phyloP scores from a whole-genome alignment of 2,113 vertebrate species.

The Eurypyga helias region DNA sequence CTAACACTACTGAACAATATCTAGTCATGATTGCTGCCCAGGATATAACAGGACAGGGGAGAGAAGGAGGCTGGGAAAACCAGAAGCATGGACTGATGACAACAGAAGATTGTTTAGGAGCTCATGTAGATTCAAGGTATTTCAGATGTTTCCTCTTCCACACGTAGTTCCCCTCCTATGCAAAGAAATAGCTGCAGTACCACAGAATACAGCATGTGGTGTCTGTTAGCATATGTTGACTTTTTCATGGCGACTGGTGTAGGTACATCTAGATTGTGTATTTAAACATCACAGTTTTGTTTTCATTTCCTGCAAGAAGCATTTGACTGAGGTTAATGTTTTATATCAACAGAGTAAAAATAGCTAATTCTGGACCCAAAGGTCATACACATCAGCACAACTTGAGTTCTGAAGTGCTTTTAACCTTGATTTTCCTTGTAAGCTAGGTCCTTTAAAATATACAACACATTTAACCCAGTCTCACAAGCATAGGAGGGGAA shows the following conservation, averaged over 20 bases:
- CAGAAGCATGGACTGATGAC: background rate
- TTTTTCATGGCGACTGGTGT: slow-evolving; percentile 57
- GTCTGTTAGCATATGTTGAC: slow-evolving; percentile 67
- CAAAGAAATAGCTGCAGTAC: slow-evolving; percentile 40
- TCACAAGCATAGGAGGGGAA: background rate
- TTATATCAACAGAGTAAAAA: slow-evolving; percentile 70
- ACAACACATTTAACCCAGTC: slow-evolving; percentile 46
- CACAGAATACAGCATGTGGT: slow-evolving; percentile 57
- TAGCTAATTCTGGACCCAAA: slow-evolving; percentile 71
- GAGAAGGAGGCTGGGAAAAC: background rate
- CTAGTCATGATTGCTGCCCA: background rate
- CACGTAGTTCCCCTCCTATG: background rate
- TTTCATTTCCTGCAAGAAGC: slow-evolving; percentile 66
- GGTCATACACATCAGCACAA: slow-evolving; percentile 69
- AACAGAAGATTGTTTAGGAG: background rate
- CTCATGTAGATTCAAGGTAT: background rate
- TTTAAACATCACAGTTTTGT: slow-evolving; percentile 70
- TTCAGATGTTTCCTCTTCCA: background rate
- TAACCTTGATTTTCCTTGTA: slow-evolving; percentile 69
- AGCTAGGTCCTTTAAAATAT: slow-evolving; percentile 61
- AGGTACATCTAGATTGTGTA: slow-evolving; percentile 62
- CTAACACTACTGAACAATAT: background rate
- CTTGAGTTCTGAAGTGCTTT: slow-evolving; percentile 72
- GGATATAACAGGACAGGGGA: background rate
- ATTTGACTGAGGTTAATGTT: slow-evolving; percentile 69